Percentiles rank a stretch among this genome's conserved stretches.
Conservation (phyloP, 2,113 vertebrate genomes). For the Psammodynastes pulverulentus region DNA sequence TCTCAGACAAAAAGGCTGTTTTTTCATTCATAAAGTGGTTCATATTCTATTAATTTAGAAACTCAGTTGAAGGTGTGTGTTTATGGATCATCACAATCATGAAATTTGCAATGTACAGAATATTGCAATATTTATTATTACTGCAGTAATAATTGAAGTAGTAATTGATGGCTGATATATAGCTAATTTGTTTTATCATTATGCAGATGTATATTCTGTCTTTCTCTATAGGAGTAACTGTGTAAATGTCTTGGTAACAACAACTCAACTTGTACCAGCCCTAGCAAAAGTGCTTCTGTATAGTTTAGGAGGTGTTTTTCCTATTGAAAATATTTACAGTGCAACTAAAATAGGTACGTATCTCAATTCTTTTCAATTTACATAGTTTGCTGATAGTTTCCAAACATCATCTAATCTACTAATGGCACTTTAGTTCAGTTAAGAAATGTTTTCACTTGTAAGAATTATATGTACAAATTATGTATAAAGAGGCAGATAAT, state of each 20-base stretch:
- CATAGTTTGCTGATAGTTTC: background rate
- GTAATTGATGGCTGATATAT: background rate
- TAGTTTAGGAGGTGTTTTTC: conserved; percentile 80
- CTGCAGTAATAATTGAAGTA: background rate
- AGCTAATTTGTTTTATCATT: conserved; percentile 17
- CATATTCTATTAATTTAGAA: background rate
- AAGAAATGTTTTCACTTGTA: background rate
- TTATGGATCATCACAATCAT: background rate
- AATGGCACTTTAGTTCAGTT: background rate
- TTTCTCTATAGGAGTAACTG: conserved; percentile 75
- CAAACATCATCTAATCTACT: background rate
- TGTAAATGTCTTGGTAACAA: conserved; percentile 79
- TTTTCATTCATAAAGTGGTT: background rate
- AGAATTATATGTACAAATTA: background rate
- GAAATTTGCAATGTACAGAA: background rate
- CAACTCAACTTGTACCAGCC: conserved; percentile 80
- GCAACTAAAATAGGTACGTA: conserved; percentile 83
- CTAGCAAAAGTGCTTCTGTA: conserved; percentile 80
- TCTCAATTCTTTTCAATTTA: conserved; percentile 8
- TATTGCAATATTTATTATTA: background rate
- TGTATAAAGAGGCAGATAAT: background rate
- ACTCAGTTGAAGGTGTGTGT: background rate
- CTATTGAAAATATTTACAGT: conserved; percentile 83
- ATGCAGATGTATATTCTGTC: conserved; percentile 30
- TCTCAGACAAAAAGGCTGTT: background rate